Conservation (phyloP, 1,140 invertebrate genomes). For the Papilio polyxenes region DNA sequence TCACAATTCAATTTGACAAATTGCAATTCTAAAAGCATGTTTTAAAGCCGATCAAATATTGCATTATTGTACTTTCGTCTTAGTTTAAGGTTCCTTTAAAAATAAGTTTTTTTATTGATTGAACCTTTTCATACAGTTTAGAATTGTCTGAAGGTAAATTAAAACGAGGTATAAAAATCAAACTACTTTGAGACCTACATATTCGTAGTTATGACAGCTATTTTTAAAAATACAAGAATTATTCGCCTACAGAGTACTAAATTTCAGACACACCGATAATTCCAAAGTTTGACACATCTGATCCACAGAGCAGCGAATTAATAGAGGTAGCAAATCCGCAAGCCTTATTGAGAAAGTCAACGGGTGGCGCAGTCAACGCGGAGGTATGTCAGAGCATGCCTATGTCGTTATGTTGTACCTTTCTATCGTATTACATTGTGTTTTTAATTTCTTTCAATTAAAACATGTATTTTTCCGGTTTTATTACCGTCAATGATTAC, state of each 20-base stretch:
- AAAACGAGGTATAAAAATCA: not conserved
- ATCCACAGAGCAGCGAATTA: conserved; percentile 79
- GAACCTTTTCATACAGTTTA: not conserved
- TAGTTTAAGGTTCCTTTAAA: too few relatives aligned
- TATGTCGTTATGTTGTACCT: not conserved
- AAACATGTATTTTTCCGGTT: not conserved
- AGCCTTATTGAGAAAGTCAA: conserved; percentile 71
- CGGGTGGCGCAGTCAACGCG: conserved; percentile 75
- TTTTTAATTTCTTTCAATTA: not conserved
- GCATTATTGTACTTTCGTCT: not conserved
- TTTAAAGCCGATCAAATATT: not conserved
- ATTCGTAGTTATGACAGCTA: not conserved
- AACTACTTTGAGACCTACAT: not conserved
- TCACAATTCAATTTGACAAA: not conserved
- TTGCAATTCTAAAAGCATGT: conserved; percentile 8
- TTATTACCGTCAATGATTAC: not conserved
- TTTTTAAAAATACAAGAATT: not conserved
- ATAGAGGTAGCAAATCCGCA: conserved; percentile 74
- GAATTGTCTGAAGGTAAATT: too few relatives aligned
- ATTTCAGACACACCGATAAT: not conserved
- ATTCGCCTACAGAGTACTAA: not conserved
- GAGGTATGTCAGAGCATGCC: conserved; percentile 65
- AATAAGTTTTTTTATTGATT: not conserved
- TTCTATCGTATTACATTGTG: not conserved
- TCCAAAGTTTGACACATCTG: conserved; percentile 53